Evolutionary conservation across 1,140 invertebrate genomes (phyloP), one percentile per base, ranked within the genome.

Genomic region (Homarus americanus): DNA sequence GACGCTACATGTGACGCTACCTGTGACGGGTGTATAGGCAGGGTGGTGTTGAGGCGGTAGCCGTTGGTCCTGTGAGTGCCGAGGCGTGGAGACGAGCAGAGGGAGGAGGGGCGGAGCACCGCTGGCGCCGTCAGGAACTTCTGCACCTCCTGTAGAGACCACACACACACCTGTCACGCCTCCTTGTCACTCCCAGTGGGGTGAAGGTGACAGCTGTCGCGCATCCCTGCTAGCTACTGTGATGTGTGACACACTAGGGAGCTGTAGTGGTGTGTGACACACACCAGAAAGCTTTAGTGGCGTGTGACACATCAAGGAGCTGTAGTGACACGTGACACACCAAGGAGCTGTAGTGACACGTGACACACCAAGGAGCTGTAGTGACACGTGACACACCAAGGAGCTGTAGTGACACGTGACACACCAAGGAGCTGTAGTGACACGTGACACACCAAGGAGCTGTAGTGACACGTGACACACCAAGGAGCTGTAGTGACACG

Each of bases 121-220:
- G 84, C 91, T 9, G 91, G 91, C 1, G 91, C 91, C 41, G 91
- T 91, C 91, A 91, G 91, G 91, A 91, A 91, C 85, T 91, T 91
- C 72, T 91, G 91, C 40, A 91, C 91, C 63, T 87, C 91, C 91
- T 87, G 85, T n/a, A 66, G 91, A 73, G 41, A 63, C 32, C 76
- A 69, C 44, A 49, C 38, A 32, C 15, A n/a, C 17, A 12, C 78
- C 32, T 15, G 4, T 58, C 78, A 80, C 49, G 53, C 53, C 10
- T 63, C 53, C 53, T 32, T 32, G 34, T 28, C 7, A 72, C 24
- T 32, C 5, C 24, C 66, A 24, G 24, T 12, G n/a, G n/a, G n/a
- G n/a, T n/a, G n/a, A n/a, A n/a, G n/a, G n/a, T n/a, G n/a, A n/a
- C n/a, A n/a, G n/a, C n/a, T n/a, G n/a, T n/a, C n/a, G n/a, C n/a